Evolutionary conservation across 2,113 vertebrate genomes (phyloP), one percentile per base, ranked within the genome.

Genomic region (Amphiprion percula): DNA sequence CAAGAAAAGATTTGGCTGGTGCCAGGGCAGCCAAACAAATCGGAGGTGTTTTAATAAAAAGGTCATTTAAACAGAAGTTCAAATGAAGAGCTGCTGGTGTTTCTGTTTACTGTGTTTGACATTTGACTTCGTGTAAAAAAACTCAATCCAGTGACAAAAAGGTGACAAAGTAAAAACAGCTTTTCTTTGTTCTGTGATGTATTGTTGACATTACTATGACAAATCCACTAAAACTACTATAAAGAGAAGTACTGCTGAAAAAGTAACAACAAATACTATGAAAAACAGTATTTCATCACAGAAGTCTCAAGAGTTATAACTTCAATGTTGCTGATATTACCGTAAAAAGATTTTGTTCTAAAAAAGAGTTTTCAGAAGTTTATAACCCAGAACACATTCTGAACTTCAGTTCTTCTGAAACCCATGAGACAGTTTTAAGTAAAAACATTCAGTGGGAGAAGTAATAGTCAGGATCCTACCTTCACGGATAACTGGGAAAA

Each of bases 401-500:
- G 2, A 52, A 21, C 17, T n/a, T 52, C 14, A 2, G 8, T 14
- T 44, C 11, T n/a, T 50, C 19, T 50, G 19, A 59, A 52, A 55
- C 21, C 9, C 0, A 0, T 72, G 5, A 55, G 28, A 41, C 37
- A 39, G 47, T 66, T 65, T 50, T 37, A 37, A 68, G 16, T 19
- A 54, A 41, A 52, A 39, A 11, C 44, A 54, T 62, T 53, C 14
- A 24, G 39, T 19, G 44, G 52, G 44, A 63, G 33, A 49, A 77
- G 74, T 26, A 47, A 68, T 64, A 56, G 65, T 72, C 41, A 21
- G 47, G 55, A 53, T 73, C 47, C 21, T 50, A 15, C 28, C 24
- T 50, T 61, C 23, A 19, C 33, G 10, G 46, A 74, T 16, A 23
- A 67, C 68, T 53, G 74, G 62, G 24, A 71, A 55, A 55, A 79